These are phyloP conservation scores for Nesidiocoris tenuis DNA, from an alignment of 2,888 invertebrate species.

Conservation along the genomic window DNA sequence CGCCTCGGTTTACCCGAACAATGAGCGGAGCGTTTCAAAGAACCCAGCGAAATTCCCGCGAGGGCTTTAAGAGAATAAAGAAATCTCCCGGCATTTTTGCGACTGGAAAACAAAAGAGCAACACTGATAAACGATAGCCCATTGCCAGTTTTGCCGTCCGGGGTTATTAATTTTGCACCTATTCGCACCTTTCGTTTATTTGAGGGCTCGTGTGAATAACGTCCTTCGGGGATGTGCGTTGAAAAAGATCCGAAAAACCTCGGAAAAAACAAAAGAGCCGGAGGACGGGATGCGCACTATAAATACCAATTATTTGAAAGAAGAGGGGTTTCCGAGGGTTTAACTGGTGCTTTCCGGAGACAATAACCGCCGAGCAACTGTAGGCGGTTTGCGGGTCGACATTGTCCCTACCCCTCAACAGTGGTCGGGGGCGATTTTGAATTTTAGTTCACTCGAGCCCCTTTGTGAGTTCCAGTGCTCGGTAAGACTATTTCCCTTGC, in stretches of 20 bases:
- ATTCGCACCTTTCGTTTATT: constrained; percentile 32
- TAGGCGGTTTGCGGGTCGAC: neutral
- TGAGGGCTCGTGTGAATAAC: neutral
- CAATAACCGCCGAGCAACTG: neutral
- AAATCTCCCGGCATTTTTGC: neutral
- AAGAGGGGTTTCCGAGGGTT: neutral
- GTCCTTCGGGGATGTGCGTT: neutral
- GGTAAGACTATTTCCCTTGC: too few relatives aligned
- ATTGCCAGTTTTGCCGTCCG: constrained; percentile 21
- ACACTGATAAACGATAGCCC: constrained; percentile 41
- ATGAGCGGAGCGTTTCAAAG: neutral
- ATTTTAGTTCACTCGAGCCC: too few relatives aligned
- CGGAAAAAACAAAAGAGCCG: neutral
- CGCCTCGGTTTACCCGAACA: neutral
- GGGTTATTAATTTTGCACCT: constrained; percentile 30
- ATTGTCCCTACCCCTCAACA: neutral
- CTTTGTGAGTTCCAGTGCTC: too few relatives aligned
- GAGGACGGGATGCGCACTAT: neutral
- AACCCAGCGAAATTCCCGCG: neutral
- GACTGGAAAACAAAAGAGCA: constrained; percentile 22
- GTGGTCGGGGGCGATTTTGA: too few relatives aligned
- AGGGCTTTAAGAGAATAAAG: neutral
- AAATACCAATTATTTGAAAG: neutral
- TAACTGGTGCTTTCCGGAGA: neutral
- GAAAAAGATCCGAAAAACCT: neutral